These are phyloP conservation scores for Cliona cf. orientalis DNA, from an alignment of 37 sponge, comb jelly and placozoan genomes.

Conservation along the genomic window DNA sequence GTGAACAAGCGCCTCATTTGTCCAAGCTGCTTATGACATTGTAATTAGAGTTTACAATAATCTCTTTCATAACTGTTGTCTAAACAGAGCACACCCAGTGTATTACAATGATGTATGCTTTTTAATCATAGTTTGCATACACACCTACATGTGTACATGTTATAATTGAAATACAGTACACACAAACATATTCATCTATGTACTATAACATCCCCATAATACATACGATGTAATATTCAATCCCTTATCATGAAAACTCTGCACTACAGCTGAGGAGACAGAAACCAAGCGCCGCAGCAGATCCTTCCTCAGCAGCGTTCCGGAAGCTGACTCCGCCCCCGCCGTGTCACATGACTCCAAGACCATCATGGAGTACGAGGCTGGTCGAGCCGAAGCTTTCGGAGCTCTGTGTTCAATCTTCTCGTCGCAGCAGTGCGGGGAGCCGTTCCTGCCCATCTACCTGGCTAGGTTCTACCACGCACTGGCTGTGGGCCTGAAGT, in stretches of 20 bases:
- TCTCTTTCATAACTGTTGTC: too few species aligned
- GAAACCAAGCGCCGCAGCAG: neutral
- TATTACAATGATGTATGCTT: too few species aligned
- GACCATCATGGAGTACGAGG: slow-evolving; percentile 52
- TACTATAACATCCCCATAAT: neutral
- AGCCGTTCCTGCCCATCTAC: slow-evolving; percentile 66
- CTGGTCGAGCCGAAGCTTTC: slow-evolving; percentile 86
- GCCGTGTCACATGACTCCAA: slow-evolving; percentile 11
- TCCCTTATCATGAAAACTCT: neutral
- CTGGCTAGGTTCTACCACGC: slow-evolving; percentile 85
- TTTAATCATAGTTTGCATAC: too few species aligned
- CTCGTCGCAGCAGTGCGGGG: slow-evolving; percentile 68
- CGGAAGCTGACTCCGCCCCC: slow-evolving; percentile 2
- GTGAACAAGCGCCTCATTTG: too few species aligned
- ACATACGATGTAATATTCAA: too few species aligned
- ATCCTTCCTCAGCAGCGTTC: slow-evolving; percentile 1
- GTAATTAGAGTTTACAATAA: too few species aligned
- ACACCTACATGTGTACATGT: too few species aligned
- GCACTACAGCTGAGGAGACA: neutral
- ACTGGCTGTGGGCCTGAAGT: slow-evolving; percentile 61
- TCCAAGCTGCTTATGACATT: too few species aligned
- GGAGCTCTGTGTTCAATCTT: slow-evolving; percentile 86
- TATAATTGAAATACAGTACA: too few species aligned
- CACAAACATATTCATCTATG: too few species aligned
- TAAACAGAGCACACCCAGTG: too few species aligned